Percentiles rank a stretch among this genome's conserved stretches.
phyloP scores from a whole-genome alignment of 2,888 invertebrate species.

The Stratiomys singularior region DNA sequence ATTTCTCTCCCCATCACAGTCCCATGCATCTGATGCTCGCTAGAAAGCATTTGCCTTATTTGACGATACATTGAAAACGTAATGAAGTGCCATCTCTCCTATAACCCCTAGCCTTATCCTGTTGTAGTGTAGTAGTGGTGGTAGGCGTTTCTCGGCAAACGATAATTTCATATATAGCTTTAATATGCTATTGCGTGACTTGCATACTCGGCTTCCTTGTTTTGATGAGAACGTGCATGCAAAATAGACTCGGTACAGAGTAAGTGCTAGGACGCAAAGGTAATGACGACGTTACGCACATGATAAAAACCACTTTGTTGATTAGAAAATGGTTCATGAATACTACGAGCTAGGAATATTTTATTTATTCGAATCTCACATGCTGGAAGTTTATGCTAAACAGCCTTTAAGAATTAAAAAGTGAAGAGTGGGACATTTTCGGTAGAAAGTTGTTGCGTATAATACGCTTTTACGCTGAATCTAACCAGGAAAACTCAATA shows the following conservation, averaged over 20 bases:
- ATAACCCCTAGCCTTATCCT: background rate
- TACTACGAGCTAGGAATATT: background rate
- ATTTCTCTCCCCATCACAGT: no score
- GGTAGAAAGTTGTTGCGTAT: no score
- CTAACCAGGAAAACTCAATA: no score
- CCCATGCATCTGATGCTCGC: background rate
- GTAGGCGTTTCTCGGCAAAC: background rate
- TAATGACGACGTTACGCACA: background rate
- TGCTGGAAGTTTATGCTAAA: no score
- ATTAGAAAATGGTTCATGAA: slow-evolving; percentile 13
- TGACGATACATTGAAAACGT: background rate
- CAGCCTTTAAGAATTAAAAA: no score
- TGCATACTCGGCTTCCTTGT: background rate
- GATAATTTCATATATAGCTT: slow-evolving; percentile 34
- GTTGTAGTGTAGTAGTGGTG: background rate
- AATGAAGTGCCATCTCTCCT: no score
- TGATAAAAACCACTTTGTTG: slow-evolving; percentile 35
- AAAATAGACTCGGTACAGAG: background rate
- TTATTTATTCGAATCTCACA: no score
- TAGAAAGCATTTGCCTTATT: slow-evolving; percentile 1
- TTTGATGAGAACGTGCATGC: background rate
- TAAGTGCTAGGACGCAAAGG: background rate
- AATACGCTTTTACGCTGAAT: no score
- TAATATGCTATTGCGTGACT: slow-evolving; percentile 17
- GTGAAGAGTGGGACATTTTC: no score